These are phyloP conservation scores for Sclerurus mexicanus DNA, from an alignment of 2,113 vertebrate species.

Conservation along the genomic window DNA sequence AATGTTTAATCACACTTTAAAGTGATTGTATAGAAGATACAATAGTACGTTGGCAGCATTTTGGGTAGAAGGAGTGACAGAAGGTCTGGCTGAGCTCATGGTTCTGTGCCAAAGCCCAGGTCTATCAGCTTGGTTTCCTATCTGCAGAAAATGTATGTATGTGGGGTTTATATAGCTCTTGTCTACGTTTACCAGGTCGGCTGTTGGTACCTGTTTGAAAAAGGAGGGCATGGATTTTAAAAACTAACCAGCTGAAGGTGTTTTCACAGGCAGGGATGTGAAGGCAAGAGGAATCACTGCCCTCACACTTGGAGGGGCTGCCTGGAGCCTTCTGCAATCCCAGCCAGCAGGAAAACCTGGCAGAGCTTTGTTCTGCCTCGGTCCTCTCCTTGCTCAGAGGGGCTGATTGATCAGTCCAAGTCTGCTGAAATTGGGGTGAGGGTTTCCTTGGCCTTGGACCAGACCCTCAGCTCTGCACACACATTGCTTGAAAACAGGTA, in stretches of 20 bases:
- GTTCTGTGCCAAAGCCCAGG: not conserved
- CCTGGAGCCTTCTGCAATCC: not conserved
- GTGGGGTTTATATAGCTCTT: not conserved
- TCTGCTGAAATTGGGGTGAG: not conserved
- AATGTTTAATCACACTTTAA: not conserved
- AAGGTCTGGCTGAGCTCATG: not conserved
- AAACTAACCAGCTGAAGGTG: accelerated
- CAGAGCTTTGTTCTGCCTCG: not conserved
- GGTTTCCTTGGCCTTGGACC: not conserved
- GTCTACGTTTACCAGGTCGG: not conserved
- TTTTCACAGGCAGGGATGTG: not conserved
- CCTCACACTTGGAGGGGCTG: accelerated
- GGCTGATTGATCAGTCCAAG: not conserved
- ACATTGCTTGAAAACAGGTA: not conserved
- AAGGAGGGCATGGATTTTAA: not conserved
- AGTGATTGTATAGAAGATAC: not conserved
- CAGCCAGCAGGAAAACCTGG: not conserved
- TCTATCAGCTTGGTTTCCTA: not conserved
- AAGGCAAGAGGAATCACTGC: not conserved
- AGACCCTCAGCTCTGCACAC: not conserved
- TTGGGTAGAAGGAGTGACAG: not conserved
- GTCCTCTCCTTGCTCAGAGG: not conserved
- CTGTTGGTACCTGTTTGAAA: not conserved
- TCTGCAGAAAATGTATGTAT: accelerated
- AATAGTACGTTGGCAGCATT: not conserved